Percentiles rank a stretch among this genome's conserved stretches.
Conservation (phyloP, 2,888 invertebrate species). For the Sinopyrophorus schimmeli region DNA sequence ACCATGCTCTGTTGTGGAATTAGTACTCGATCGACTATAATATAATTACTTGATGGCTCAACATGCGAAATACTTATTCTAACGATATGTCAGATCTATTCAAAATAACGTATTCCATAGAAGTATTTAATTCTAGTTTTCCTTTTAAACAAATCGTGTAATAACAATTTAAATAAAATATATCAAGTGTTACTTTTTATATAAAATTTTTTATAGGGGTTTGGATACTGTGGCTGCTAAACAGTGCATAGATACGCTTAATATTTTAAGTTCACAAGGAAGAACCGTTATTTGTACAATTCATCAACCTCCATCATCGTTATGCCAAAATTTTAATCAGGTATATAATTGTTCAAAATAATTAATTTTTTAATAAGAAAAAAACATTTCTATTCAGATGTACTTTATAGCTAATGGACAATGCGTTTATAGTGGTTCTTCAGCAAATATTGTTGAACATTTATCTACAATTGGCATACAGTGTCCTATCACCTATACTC, state of each 20-base stretch:
- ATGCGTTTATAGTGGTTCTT: slow-evolving; percentile 70
- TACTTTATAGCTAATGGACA: slow-evolving; percentile 63
- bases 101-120: too few relatives aligned
- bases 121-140: too few relatives aligned
- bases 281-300: slow-evolving; percentile 79
- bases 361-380: not conserved
- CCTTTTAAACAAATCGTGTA: too few relatives aligned
- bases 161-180: too few relatives aligned
- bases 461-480: slow-evolving; percentile 65
- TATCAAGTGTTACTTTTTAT: not conserved
- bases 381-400: slow-evolving; percentile 38
- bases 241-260: slow-evolving; percentile 70
- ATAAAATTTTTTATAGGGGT: slow-evolving; percentile 63
- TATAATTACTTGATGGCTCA: too few relatives aligned
- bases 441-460: slow-evolving; percentile 70
- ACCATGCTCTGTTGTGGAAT: too few relatives aligned
- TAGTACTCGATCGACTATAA: too few relatives aligned
- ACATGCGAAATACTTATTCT: too few relatives aligned
- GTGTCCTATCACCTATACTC: slow-evolving; percentile 79
- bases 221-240: slow-evolving; percentile 75
- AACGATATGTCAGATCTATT: too few relatives aligned
- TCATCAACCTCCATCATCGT: slow-evolving; percentile 78
- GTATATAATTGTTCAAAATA: slow-evolving; percentile 47
- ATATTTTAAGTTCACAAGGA: slow-evolving; percentile 70
- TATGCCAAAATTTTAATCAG: slow-evolving; percentile 76